Evolutionary conservation across 92 coral and sea anemone species (phyloP).

Genomic region (Parazoanthus swiftii): DNA sequence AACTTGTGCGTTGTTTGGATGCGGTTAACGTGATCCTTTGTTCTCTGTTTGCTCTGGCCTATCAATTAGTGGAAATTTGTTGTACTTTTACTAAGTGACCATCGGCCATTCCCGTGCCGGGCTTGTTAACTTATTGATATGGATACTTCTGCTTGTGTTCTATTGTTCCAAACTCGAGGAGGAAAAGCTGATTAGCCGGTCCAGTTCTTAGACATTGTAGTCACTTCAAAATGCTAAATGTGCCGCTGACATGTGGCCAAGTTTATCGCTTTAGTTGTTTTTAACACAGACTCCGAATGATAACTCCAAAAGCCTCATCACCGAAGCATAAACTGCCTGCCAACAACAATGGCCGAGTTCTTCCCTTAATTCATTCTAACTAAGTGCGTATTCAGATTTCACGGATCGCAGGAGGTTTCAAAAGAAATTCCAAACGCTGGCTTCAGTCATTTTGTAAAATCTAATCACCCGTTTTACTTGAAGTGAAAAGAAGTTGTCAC

Average conservation of each 20-base stretch:
- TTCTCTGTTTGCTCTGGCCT: slow-evolving; percentile 4
- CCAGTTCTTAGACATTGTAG: neutral
- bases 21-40: slow-evolving; percentile 3
- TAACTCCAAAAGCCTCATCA: neutral
- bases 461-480: neutral
- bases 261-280: slow-evolving; percentile 9
- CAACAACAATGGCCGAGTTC: neutral
- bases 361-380: neutral
- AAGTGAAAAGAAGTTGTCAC: too few species aligned
- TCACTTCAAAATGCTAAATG: slow-evolving; percentile 26
- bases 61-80: slow-evolving; percentile 31
- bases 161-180: slow-evolving; percentile 14
- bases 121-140: neutral
- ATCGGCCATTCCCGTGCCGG: slow-evolving; percentile 41
- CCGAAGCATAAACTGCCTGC: neutral
- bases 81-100: slow-evolving; percentile 32
- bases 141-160: slow-evolving; percentile 13
- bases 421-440: neutral
- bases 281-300: neutral
- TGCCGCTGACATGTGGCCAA: slow-evolving; percentile 25
- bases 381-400: neutral
- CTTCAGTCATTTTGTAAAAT: neutral
- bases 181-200: neutral
- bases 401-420: neutral
- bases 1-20: slow-evolving; percentile 6